phyloP scores from a whole-genome alignment of 2,797 vertebrate genomes.

The Cryptoblepharus egeriae region DNA sequence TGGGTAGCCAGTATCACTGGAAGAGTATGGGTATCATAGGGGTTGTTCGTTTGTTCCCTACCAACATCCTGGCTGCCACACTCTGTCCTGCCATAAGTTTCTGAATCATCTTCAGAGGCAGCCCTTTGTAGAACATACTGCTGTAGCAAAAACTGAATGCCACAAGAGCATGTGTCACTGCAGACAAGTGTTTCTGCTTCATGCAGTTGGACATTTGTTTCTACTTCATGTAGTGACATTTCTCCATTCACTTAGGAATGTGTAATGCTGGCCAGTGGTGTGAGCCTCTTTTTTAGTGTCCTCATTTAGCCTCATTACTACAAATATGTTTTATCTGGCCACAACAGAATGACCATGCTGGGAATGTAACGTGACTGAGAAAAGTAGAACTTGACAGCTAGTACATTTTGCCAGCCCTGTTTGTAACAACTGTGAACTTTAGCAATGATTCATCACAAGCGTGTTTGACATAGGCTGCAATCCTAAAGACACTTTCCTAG shows the following conservation, averaged over 20 bases:
- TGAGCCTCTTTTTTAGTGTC: not conserved
- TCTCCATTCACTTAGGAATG: not conserved
- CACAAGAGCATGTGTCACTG: too few species aligned
- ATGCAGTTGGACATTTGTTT: not conserved
- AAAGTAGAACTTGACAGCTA: not conserved
- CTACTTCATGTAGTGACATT: not conserved
- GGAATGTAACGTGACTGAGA: not conserved
- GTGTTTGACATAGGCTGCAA: too few species aligned
- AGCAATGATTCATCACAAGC: not conserved
- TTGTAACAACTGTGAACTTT: not conserved
- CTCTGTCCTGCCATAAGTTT: too few species aligned
- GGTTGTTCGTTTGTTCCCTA: too few species aligned
- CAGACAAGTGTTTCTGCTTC: not conserved
- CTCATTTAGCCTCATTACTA: not conserved
- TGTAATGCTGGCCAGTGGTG: not conserved
- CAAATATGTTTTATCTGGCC: not conserved
- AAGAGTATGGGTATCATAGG: too few species aligned
- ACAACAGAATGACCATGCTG: not conserved
- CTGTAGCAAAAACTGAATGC: too few species aligned
- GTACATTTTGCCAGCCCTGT: not conserved
- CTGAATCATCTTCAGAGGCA: too few species aligned
- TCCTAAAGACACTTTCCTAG: too few species aligned
- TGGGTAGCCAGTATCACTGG: too few species aligned
- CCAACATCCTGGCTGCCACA: too few species aligned
- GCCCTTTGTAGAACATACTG: too few species aligned